These are phyloP conservation scores for Heliothis subflexa DNA, from an alignment of 1,140 invertebrate genomes.

Conservation along the genomic window DNA sequence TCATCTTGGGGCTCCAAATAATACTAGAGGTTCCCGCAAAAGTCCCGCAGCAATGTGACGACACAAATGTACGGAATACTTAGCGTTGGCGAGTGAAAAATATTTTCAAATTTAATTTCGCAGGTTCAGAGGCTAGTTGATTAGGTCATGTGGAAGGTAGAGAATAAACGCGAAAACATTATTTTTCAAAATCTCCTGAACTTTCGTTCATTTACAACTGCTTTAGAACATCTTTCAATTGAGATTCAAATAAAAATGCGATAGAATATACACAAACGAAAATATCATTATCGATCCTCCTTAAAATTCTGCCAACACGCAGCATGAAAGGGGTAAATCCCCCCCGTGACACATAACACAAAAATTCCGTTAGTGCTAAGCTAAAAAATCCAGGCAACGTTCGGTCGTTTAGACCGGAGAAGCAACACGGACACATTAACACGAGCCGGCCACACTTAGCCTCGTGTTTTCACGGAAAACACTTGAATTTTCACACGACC, in stretches of 20 bases:
- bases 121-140: neutral
- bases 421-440: constrained; percentile 38
- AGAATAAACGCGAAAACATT: constrained; percentile 1
- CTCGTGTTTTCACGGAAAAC: constrained; percentile 39
- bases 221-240: neutral
- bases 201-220: neutral
- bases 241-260: neutral
- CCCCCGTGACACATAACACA: constrained; percentile 13
- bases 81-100: constrained; percentile 20
- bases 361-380: neutral
- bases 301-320: neutral
- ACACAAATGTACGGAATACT: constrained; percentile 32
- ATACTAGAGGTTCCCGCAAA: constrained; percentile 25
- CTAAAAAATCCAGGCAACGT: constrained; percentile 23
- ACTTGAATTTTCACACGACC: constrained; percentile 46
- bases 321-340: constrained; percentile 5
- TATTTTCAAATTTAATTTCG: constrained; percentile 26
- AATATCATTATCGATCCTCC: neutral
- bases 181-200: neutral
- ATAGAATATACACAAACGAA: neutral
- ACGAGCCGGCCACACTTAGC: constrained; percentile 21
- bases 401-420: constrained; percentile 24
- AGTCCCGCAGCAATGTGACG: constrained; percentile 13
- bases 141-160: neutral
- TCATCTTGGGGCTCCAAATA: constrained; percentile 27